Percentiles rank a stretch among this genome's conserved stretches.
These are phyloP conservation scores for Marasmarcha lunaedactyla DNA, from an alignment of 2,888 invertebrate genomes.

Conservation along the genomic window DNA sequence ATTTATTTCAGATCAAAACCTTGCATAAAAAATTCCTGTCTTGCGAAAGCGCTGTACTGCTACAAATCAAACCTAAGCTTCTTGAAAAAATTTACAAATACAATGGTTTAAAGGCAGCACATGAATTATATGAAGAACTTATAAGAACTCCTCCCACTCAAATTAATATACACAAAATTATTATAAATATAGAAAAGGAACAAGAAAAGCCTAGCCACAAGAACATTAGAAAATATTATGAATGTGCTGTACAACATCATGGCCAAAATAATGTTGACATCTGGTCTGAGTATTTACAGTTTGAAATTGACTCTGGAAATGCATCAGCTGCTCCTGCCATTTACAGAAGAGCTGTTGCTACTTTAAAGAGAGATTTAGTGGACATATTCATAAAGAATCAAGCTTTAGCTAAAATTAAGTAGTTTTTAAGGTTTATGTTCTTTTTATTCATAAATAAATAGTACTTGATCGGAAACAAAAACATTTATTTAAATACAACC, in stretches of 20 bases:
- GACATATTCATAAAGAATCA: conserved; percentile 67
- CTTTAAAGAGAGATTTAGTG: conserved; percentile 61
- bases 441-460: conserved; percentile 15
- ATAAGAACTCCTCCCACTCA: conserved; percentile 71
- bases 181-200: conserved; percentile 66
- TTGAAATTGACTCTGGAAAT: conserved; percentile 75
- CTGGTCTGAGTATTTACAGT: conserved; percentile 80
- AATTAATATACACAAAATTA: conserved; percentile 72
- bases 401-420: conserved; percentile 58
- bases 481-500: conserved; percentile 55
- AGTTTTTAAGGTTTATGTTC: conserved; percentile 14
- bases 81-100: conserved; percentile 67
- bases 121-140: conserved; percentile 72
- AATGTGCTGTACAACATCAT: conserved; percentile 74
- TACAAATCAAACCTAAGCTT: conserved; percentile 71
- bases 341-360: conserved; percentile 73
- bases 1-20: conserved; percentile 49
- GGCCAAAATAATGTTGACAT: conserved; percentile 74
- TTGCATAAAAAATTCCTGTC: conserved; percentile 47
- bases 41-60: conserved; percentile 57
- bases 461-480: conserved; percentile 41
- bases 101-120: conserved; percentile 67
- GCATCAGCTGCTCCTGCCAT: conserved; percentile 65
- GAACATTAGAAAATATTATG: conserved; percentile 70
- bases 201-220: conserved; percentile 56